phyloP scores from a whole-genome alignment of 2,888 invertebrate species.

The Tortrix viridana region DNA sequence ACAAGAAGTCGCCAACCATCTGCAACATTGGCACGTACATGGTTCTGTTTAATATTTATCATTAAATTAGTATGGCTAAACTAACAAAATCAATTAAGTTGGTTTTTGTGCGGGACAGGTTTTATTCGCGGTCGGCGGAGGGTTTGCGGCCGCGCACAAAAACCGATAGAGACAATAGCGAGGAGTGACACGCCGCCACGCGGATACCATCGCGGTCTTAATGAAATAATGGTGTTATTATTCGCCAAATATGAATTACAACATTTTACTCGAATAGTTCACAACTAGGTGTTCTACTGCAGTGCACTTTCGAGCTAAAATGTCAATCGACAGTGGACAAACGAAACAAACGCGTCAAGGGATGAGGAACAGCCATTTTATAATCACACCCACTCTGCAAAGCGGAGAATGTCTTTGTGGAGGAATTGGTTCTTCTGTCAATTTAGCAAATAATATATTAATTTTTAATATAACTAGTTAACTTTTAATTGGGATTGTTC shows the following conservation, averaged over 20 bases:
- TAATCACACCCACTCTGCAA: too few species aligned
- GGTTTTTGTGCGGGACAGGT: slow-evolving; percentile 64
- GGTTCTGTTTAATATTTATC: slow-evolving; percentile 74
- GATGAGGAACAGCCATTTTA: too few species aligned
- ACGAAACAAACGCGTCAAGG: too few species aligned
- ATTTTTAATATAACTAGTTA: too few species aligned
- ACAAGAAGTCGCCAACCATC: slow-evolving; percentile 53
- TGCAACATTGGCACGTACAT: slow-evolving; percentile 68
- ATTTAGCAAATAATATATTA: too few species aligned
- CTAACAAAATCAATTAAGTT: slow-evolving; percentile 77
- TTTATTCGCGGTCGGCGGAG: slow-evolving; percentile 62
- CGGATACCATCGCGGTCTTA: neutral
- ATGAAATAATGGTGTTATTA: neutral
- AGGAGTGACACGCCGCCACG: neutral
- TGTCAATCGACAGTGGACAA: too few species aligned
- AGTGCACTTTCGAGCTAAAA: too few species aligned
- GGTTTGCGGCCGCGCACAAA: slow-evolving; percentile 45
- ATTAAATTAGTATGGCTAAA: slow-evolving; percentile 78
- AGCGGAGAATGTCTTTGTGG: too few species aligned
- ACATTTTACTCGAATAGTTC: too few species aligned
- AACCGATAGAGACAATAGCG: slow-evolving; percentile 9
- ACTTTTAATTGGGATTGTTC: too few species aligned
- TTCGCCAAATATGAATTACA: neutral
- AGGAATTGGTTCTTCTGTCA: too few species aligned
- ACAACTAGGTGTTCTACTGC: too few species aligned